Evolutionary conservation across 2,888 invertebrate species (phyloP).

Genomic region (Trissonchulus latispiculum): DNA sequence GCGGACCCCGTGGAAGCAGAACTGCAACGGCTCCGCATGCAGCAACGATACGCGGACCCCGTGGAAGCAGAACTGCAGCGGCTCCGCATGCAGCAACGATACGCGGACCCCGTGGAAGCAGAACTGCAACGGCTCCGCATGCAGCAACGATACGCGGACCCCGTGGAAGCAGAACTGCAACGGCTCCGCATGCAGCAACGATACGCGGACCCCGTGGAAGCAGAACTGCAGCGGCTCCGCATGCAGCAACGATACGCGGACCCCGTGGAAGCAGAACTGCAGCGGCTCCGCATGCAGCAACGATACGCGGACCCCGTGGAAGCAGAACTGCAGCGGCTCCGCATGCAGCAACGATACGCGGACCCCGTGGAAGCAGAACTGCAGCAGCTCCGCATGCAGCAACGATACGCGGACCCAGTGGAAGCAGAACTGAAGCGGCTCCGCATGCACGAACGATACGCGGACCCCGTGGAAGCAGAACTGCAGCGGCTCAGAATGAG

Average conservation of each 20-base stretch:
- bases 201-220: not conserved
- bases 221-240: not conserved
- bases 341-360: not conserved
- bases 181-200: not conserved
- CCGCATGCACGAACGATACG: not conserved
- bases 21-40: not conserved
- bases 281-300: not conserved
- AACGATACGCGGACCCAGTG: not conserved
- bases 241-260: not conserved
- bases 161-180: not conserved
- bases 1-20: not conserved
- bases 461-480: not conserved
- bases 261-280: not conserved
- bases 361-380: not conserved
- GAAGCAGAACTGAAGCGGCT: not conserved
- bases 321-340: not conserved
- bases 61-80: not conserved
- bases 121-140: not conserved
- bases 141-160: not conserved
- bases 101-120: not conserved
- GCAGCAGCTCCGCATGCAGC: not conserved
- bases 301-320: not conserved
- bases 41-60: not conserved
- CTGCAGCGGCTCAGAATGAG: not conserved
- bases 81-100: not conserved